These are phyloP conservation scores for Neelides sp. DNA, from an alignment of 1,140 invertebrate genomes.

Conservation along the genomic window DNA sequence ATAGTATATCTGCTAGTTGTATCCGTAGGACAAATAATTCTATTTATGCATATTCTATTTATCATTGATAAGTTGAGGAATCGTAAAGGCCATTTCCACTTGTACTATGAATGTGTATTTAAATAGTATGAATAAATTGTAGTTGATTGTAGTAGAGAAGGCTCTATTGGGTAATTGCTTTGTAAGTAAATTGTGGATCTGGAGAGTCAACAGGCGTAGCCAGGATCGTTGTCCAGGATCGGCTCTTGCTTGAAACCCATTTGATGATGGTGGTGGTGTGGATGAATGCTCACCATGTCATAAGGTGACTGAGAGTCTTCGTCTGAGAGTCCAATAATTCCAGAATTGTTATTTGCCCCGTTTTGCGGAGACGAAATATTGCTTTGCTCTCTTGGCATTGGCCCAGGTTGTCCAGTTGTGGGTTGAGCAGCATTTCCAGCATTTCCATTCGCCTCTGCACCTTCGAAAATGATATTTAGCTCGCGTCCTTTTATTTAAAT, in stretches of 20 bases:
- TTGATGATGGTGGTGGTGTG: conserved; percentile 32
- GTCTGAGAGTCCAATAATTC: conserved; percentile 38
- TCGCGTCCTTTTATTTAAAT: too few relatives aligned
- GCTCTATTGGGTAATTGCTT: too few relatives aligned
- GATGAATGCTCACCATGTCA: conserved; percentile 36
- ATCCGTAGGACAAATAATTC: too few relatives aligned
- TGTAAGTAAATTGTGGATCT: neutral
- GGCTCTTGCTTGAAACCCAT: conserved; percentile 40
- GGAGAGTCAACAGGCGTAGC: conserved; percentile 30
- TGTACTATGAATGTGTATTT: too few relatives aligned
- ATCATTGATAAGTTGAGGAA: too few relatives aligned
- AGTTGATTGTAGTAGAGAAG: too few relatives aligned
- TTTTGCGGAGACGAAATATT: conserved; percentile 2
- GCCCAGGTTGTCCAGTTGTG: neutral
- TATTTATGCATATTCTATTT: too few relatives aligned
- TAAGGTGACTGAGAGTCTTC: conserved; percentile 37
- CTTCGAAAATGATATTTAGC: conserved; percentile 8
- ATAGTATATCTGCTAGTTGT: too few relatives aligned
- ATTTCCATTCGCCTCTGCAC: conserved; percentile 12
- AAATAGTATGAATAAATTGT: too few relatives aligned
- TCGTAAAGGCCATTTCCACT: too few relatives aligned
- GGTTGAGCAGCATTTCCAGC: neutral
- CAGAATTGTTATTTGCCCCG: conserved; percentile 33
- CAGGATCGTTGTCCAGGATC: conserved; percentile 35
- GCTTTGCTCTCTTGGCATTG: conserved; percentile 10